phyloP scores from a whole-genome alignment of 2,797 vertebrate genomes.

The Falco cherrug region DNA sequence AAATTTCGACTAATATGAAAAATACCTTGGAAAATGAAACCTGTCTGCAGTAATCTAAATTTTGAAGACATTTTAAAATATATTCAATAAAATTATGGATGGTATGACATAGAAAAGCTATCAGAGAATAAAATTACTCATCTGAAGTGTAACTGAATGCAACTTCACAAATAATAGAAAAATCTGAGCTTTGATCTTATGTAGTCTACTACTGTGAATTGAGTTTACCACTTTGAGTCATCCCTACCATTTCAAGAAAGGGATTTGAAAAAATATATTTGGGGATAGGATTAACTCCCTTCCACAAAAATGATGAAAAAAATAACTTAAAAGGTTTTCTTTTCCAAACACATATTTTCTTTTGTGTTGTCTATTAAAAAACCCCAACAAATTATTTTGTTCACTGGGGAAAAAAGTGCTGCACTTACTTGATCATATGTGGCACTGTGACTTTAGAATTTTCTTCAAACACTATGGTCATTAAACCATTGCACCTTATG shows the following conservation, averaged over 20 bases:
- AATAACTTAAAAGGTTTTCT: background rate
- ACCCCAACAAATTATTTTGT: background rate
- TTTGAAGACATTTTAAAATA: background rate
- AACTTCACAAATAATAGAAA: background rate
- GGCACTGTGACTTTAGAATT: slow-evolving; percentile 99
- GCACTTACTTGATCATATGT: slow-evolving; percentile 97
- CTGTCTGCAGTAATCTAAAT: background rate
- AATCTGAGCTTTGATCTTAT: background rate
- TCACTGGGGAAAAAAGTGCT: background rate
- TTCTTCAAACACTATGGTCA: slow-evolving; percentile 98
- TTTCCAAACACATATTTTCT: background rate
- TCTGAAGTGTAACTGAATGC: background rate
- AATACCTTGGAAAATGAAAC: background rate
- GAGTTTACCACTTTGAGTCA: background rate
- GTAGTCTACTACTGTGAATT: background rate
- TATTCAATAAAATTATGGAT: background rate
- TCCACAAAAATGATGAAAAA: background rate
- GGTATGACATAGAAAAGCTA: background rate
- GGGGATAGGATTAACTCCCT: background rate
- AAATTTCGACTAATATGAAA: background rate
- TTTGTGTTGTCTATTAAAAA: background rate
- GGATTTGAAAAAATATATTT: background rate
- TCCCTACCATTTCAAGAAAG: background rate
- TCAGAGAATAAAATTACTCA: background rate
- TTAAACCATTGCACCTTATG: slow-evolving; percentile 97